Conservation (phyloP, 2,113 vertebrate genomes). For the Thamnophis sirtalis region DNA sequence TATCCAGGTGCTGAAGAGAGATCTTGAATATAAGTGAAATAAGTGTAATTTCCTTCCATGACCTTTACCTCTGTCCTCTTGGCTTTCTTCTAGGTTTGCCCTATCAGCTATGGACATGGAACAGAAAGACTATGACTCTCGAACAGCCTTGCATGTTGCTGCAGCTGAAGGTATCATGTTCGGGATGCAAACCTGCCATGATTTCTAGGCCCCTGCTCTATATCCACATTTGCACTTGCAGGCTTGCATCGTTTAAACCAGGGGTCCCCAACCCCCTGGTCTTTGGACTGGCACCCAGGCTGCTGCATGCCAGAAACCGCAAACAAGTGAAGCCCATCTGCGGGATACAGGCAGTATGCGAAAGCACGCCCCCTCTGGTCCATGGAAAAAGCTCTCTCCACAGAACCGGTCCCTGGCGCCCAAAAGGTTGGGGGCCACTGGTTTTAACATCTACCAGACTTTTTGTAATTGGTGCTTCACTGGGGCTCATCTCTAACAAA, state of each 20-base stretch:
- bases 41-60: neutral
- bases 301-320: too few species aligned
- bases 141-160: conserved; percentile 75
- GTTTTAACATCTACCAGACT: neutral
- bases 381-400: too few species aligned
- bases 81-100: conserved; percentile 73
- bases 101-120: conserved; percentile 66
- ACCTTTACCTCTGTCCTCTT: neutral
- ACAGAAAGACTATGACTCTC: conserved; percentile 14
- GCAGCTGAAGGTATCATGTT: conserved; percentile 45
- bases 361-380: too few species aligned
- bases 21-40: neutral
- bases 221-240: neutral
- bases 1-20: neutral
- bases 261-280: too few species aligned
- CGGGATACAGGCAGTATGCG: too few species aligned
- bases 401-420: too few species aligned
- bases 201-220: neutral
- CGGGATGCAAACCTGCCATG: neutral
- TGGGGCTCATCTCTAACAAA: neutral
- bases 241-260: neutral
- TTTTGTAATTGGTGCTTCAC: neutral
- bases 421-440: too few species aligned
- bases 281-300: too few species aligned
- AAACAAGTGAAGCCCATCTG: too few species aligned